Percentiles rank a stretch among this genome's conserved stretches.
phyloP scores from a whole-genome alignment of 2,888 invertebrate genomes.

The Yponomeuta malinellus region DNA sequence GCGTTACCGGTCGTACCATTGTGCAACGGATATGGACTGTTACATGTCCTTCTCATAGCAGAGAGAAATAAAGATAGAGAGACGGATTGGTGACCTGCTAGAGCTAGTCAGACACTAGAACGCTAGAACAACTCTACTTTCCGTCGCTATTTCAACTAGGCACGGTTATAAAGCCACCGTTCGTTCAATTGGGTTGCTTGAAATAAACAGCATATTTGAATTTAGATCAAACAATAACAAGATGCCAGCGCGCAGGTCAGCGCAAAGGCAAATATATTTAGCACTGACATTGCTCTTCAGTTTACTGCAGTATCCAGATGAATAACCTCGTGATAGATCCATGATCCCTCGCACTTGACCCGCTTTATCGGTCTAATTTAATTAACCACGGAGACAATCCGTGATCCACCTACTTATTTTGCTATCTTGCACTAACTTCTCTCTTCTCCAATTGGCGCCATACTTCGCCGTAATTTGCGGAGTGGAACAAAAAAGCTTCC shows the following conservation, averaged over 20 bases:
- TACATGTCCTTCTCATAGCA: neutral
- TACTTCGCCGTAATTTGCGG: neutral
- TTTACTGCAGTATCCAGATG: neutral
- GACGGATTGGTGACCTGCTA: too few species aligned
- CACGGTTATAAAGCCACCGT: neutral
- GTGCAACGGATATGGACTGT: slow-evolving; percentile 13
- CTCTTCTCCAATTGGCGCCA: neutral
- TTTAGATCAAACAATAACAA: slow-evolving; percentile 10
- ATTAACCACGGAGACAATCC: neutral
- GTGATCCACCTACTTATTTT: neutral
- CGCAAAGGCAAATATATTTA: slow-evolving; percentile 21
- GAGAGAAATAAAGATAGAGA: too few species aligned
- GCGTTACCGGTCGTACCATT: slow-evolving; percentile 28
- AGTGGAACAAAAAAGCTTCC: slow-evolving; percentile 18
- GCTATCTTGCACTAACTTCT: neutral
- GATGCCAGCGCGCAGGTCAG: slow-evolving; percentile 17
- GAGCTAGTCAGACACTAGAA: too few species aligned
- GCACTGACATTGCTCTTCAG: slow-evolving; percentile 18
- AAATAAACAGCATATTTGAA: slow-evolving; percentile 4
- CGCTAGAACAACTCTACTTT: too few species aligned
- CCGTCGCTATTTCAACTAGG: too few species aligned
- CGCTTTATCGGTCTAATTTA: slow-evolving; percentile 40
- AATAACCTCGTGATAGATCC: slow-evolving; percentile 14
- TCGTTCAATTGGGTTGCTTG: neutral
- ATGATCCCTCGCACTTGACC: slow-evolving; percentile 48